These are phyloP conservation scores for Rhizomys pruinosus DNA, from an alignment of 2,113 vertebrate species.

Conservation along the genomic window DNA sequence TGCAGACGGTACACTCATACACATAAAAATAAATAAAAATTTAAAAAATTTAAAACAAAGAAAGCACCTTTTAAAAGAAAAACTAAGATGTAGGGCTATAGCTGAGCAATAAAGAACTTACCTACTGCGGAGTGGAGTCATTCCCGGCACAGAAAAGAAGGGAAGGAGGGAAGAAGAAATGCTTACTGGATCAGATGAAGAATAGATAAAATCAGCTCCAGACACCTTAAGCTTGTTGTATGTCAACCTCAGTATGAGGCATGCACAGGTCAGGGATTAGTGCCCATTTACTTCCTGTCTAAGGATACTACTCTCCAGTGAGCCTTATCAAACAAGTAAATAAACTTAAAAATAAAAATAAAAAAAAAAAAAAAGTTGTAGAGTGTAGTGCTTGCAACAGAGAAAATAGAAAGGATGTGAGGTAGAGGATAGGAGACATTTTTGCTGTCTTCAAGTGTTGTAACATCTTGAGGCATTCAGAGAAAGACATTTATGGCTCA, in stretches of 20 bases:
- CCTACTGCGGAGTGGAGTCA: neutral
- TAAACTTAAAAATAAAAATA: too few relatives aligned
- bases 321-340: neutral
- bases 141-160: neutral
- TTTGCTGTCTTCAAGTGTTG: neutral
- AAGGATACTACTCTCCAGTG: neutral
- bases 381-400: too few relatives aligned
- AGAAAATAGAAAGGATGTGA: neutral
- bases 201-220: neutral
- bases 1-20: too few relatives aligned
- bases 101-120: neutral
- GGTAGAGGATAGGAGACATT: neutral
- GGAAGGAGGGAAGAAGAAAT: too few relatives aligned
- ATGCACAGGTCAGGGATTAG: neutral
- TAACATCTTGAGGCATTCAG: neutral
- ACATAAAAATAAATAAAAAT: too few relatives aligned
- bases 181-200: neutral
- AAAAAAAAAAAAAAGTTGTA: too few relatives aligned
- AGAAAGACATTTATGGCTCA: neutral
- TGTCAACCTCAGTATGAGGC: rapidly evolving
- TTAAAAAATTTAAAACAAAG: too few relatives aligned
- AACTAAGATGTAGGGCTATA: neutral
- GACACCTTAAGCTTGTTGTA: too few relatives aligned
- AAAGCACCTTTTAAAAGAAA: neutral
- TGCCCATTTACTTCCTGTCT: neutral